A percentile compares a stretch with the other conserved stretches of the same genome.
These are phyloP conservation scores for Epirrhoe tristata DNA, from an alignment of 2,888 invertebrate species.

Conservation along the genomic window DNA sequence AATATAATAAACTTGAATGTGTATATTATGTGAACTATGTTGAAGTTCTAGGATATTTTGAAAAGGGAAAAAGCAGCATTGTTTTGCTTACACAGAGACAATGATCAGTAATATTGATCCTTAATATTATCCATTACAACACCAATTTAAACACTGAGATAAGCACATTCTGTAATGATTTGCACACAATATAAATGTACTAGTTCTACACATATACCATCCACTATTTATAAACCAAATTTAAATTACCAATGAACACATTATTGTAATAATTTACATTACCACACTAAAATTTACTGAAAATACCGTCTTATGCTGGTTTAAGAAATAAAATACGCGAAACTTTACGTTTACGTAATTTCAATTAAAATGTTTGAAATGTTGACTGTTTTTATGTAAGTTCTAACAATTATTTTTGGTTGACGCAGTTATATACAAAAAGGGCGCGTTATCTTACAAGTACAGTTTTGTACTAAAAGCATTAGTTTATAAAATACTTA, in stretches of 20 bases:
- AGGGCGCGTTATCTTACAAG: conserved; percentile 5
- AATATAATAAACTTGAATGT: conserved; percentile 7
- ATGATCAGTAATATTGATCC: background rate
- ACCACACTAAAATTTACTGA: background rate
- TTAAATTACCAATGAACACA: conserved; percentile 14
- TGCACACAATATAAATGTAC: background rate
- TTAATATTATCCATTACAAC: background rate
- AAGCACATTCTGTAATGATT: background rate
- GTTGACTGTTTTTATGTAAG: background rate
- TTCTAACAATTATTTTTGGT: conserved; percentile 21
- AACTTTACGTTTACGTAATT: background rate
- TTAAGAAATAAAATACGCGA: background rate
- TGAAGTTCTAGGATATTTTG: background rate
- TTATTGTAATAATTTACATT: conserved; percentile 1
- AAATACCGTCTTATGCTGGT: background rate
- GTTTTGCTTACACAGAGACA: background rate
- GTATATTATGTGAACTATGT: background rate
- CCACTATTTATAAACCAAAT: conserved; percentile 9
- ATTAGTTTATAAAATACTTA: background rate
- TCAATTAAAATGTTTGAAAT: background rate
- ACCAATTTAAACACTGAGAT: background rate
- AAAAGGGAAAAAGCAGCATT: background rate
- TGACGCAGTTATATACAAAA: conserved; percentile 9
- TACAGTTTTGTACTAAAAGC: conserved; percentile 19
- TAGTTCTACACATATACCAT: background rate